phyloP scores from a whole-genome alignment of 2,888 invertebrate species.

The Cenopis cana region DNA sequence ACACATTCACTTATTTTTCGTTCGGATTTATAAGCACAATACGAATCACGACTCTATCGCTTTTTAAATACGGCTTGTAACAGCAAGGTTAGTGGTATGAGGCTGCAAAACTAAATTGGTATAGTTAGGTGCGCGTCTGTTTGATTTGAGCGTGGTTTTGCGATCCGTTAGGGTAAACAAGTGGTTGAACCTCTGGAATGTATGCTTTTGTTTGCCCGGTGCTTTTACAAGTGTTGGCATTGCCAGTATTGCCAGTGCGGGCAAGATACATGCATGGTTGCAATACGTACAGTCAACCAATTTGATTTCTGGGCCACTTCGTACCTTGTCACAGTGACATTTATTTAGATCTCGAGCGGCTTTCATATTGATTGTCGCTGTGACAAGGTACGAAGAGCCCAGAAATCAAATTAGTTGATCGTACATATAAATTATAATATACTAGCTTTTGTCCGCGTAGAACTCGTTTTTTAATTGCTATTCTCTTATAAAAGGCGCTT shows the following conservation, averaged over 20 bases:
- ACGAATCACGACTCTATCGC: constrained; percentile 9
- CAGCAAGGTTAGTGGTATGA: not conserved
- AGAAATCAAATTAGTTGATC: too few species aligned
- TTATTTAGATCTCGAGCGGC: too few species aligned
- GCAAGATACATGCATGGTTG: constrained; percentile 20
- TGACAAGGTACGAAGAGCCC: too few species aligned
- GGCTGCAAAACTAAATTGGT: constrained; percentile 20
- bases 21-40: not conserved
- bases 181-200: constrained; percentile 48
- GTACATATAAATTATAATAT: too few species aligned
- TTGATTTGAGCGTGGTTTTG: constrained; percentile 46
- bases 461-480: too few species aligned
- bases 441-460: too few species aligned
- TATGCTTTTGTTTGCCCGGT: constrained; percentile 47
- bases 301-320: too few species aligned
- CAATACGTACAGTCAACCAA: too few species aligned
- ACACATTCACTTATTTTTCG: not conserved
- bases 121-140: constrained; percentile 39
- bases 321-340: too few species aligned
- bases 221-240: constrained; percentile 40
- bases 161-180: constrained; percentile 63
- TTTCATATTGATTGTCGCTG: too few species aligned
- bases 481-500: too few species aligned
- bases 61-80: not conserved
- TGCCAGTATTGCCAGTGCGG: not conserved